A percentile compares a stretch with the other conserved stretches of the same genome.
Evolutionary conservation across 1,140 invertebrate species (phyloP).

Genomic region (Schlechtendalia chinensis): DNA sequence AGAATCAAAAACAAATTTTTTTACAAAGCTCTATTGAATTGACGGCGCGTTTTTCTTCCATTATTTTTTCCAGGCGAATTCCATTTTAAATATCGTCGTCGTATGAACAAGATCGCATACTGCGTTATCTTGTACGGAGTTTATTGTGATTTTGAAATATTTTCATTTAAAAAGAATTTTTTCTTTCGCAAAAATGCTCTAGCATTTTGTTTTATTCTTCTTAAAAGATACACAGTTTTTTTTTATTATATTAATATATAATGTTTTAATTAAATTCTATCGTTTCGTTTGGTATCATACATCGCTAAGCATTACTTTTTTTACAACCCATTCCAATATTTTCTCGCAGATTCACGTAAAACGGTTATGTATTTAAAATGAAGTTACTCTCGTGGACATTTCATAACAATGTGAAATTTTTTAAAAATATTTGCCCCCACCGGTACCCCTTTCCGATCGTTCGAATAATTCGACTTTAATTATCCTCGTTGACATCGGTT

Average conservation of each 20-base stretch:
- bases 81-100: too few relatives aligned
- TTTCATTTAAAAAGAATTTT: not conserved
- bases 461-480: too few relatives aligned
- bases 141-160: not conserved
- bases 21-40: too few relatives aligned
- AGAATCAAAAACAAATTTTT: too few relatives aligned
- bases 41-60: too few relatives aligned
- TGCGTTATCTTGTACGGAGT: not conserved
- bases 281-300: conserved; percentile 11
- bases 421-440: not conserved
- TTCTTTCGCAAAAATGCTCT: not conserved
- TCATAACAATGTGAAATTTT: not conserved
- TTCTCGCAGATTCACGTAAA: not conserved
- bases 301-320: not conserved
- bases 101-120: too few relatives aligned
- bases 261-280: not conserved
- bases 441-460: not conserved
- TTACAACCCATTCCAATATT: not conserved
- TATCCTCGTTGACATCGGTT: too few relatives aligned
- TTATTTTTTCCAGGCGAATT: too few relatives aligned
- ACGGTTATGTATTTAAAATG: not conserved
- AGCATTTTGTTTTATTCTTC: not conserved
- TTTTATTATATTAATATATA: not conserved
- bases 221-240: not conserved
- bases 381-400: not conserved